Evolutionary conservation across 2,113 vertebrate species (phyloP), one percentile per base, ranked within the genome.

Genomic region (Benitochromis conjunctus): DNA sequence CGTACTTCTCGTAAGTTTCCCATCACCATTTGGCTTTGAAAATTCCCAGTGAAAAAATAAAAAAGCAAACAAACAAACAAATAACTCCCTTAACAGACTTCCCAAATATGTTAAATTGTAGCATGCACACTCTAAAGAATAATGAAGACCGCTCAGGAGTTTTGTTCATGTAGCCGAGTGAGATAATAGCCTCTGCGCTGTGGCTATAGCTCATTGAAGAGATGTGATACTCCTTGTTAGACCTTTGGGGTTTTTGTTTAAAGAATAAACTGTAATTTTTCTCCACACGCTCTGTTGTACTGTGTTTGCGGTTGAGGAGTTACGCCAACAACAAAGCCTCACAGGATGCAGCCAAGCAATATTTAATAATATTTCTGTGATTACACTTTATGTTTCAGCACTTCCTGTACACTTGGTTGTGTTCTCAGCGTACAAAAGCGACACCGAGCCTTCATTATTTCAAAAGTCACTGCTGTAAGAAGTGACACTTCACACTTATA

Each of bases 1-100:
- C 55, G 12, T 79, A 83, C 81, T 54, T 51, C 84, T 91, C 82
- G 89, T 82, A 87, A 80, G 57, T 92, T 92, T 81, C 79, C 87
- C 43, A 48, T 41, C 24, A 88, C 43, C 79, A 48, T 64, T 82
- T 51, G 41, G 87, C 76, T 85, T 62, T 71, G 1, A 41, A 82
- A 64, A 66, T 29, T 62, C 78, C 60, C 43, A 41, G n/a, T 69
- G 11, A 80, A 80, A 60, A 60, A 80, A 18, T 5, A 3, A 64
- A 64, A 71, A 71, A 34, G 26, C 13, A 71, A 46, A 10, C 0
- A 1, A 46, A 10, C 0, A 1, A 26, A 71, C n/a, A 26, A 26
- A 41, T 38, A 24, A 14, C 62, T 38, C 36, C 62, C 36, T 24
- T 19, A 12, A 24, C 62, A 66, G 19, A 41, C 34, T 41, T 56